Base-by-base conservation (phyloP, 64 coral and sea anemone genomes). In the Montipora foliosa region DNA sequence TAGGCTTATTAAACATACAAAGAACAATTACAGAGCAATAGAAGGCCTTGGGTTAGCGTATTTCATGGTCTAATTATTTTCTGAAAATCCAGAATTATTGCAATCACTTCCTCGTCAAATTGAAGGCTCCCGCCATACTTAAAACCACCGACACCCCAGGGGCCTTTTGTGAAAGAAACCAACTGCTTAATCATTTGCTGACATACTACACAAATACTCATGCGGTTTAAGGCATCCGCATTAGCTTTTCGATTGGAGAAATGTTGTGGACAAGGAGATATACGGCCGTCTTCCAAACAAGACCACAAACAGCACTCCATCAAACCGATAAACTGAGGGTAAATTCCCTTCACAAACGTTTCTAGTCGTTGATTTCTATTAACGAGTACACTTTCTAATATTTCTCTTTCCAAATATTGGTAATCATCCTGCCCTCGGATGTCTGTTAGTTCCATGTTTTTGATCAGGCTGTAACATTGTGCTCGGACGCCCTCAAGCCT, bases 251-350 rank as follows among this genome's bases (percentile, higher is more conserved):
- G 19, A 5, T 71, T 0, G 5, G 68, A 0, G 21, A 71, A 71
- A 71, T 71, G 68, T 71, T 24, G 17, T 21, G 68, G 68, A 71
- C 20, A 71, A 64, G 14, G 61, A 64, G 0, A 4, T 15, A 64
- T 15, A 6, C 4, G 7, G 6, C 11, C 6, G 0, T 64, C 61
- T 0, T 0, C 0, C 5, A 71, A 71, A 71, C 1, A n/a, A 20
- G 8, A 1, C 17, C 4, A 71, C 14, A 71, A 71, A 71, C 68
- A 84, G 49, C 13, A 67, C 46, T 15, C 61, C 44, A 84, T 44
- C 8, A 84, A 9, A 17, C 87, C 74, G 0, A 76, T 47, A 45
- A 88, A 90, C 13, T 90, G 88, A 44, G 88, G 88, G 45, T 90
- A 90, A 8, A 90, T 1, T 47, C 45, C 5, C 4, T 68, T 17